Percentiles rank a stretch among this genome's conserved stretches.
Evolutionary conservation across 2,888 invertebrate genomes (phyloP).

Genomic region (Cheilosia pagana): DNA sequence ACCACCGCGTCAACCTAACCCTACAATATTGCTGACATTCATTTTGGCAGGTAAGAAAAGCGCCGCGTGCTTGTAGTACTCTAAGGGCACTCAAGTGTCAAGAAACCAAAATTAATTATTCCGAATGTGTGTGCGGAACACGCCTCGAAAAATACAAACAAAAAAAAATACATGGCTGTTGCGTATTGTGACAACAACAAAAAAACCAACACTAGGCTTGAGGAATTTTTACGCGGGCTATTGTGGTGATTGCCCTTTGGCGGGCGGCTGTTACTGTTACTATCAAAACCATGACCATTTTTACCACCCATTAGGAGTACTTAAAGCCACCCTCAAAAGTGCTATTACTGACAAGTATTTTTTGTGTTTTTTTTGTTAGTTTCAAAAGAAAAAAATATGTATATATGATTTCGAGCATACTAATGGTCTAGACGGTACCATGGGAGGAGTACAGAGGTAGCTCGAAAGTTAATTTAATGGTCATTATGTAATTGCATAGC

Average conservation of each 20-base stretch:
- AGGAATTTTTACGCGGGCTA: constrained; percentile 55
- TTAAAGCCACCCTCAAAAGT: constrained; percentile 56
- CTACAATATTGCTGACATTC: constrained; percentile 33
- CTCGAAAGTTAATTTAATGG: constrained; percentile 57
- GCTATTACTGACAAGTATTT: constrained; percentile 57
- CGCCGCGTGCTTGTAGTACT: constrained; percentile 61
- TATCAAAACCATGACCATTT: constrained; percentile 68
- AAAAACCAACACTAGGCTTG: constrained; percentile 7
- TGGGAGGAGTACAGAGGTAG: background rate
- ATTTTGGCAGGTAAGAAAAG: constrained; percentile 45
- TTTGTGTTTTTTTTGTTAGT: constrained; percentile 21
- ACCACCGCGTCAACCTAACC: constrained; percentile 41
- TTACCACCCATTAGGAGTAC: constrained; percentile 65
- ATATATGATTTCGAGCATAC: background rate
- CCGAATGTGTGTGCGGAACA: constrained; percentile 56
- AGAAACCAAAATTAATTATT: constrained; percentile 73
- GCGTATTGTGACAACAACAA: constrained; percentile 4
- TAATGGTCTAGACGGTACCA: background rate
- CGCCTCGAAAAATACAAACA: constrained; percentile 53
- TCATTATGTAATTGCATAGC: constrained; percentile 70
- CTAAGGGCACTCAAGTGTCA: constrained; percentile 73
- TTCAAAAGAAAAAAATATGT: constrained; percentile 9
- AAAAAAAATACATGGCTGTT: background rate
- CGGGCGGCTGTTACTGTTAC: constrained; percentile 62
- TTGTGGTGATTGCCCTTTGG: constrained; percentile 61